Evolutionary conservation across 2,797 vertebrate genomes (phyloP).

Genomic region (Myotis myotis): DNA sequence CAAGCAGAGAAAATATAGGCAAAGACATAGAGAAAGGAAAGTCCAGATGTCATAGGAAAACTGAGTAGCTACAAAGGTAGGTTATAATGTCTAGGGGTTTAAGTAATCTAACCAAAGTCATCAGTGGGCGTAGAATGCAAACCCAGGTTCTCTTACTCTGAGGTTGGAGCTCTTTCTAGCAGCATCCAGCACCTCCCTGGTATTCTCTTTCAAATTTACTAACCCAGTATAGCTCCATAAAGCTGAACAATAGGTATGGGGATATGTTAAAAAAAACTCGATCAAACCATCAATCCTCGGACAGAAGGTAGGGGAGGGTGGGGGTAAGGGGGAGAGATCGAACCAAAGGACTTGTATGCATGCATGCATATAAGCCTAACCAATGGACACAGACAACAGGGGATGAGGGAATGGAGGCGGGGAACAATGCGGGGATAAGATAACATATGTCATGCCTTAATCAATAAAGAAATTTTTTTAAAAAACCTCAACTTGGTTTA

Average conservation of each 20-base stretch:
- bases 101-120: neutral
- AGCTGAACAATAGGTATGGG: neutral
- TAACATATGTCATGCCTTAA: no score
- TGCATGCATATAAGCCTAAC: no score
- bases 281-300: no score
- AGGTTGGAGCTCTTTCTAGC: neutral
- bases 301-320: no score
- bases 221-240: neutral
- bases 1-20: neutral
- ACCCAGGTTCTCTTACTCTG: neutral
- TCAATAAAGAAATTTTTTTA: neutral
- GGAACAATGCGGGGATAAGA: no score
- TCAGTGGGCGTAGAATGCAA: neutral
- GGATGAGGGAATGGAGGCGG: no score
- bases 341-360: no score
- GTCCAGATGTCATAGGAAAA: neutral
- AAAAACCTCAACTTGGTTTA: neutral
- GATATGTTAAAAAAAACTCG: neutral
- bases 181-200: neutral
- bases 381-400: no score
- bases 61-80: neutral
- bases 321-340: no score
- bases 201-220: neutral
- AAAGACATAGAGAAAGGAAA: neutral
- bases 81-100: neutral